These are phyloP conservation scores for Proisotoma minuta DNA, from an alignment of 2,888 invertebrate species.

Conservation along the genomic window DNA sequence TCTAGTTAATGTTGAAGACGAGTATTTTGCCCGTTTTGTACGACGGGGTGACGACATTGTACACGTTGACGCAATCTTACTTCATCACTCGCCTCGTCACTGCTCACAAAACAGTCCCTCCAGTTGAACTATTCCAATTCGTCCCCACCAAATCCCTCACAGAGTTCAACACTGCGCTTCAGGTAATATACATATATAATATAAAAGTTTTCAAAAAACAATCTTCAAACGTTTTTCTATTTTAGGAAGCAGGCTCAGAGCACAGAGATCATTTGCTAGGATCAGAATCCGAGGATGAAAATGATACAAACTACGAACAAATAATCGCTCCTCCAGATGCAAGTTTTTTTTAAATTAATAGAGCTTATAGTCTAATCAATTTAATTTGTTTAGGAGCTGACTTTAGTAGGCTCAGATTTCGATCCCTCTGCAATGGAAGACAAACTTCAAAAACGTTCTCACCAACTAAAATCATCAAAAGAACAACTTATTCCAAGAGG, in stretches of 20 bases:
- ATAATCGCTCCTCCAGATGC: slow-evolving; percentile 47
- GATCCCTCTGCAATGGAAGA: slow-evolving; percentile 64
- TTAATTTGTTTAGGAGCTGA: slow-evolving; percentile 58
- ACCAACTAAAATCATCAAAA: slow-evolving; percentile 19
- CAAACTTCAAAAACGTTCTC: slow-evolving; percentile 54
- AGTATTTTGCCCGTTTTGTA: slow-evolving; percentile 78
- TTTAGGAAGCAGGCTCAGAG: slow-evolving; percentile 85
- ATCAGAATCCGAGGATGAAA: slow-evolving; percentile 74
- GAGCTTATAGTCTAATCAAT: not conserved
- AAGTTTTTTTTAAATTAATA: slow-evolving; percentile 17
- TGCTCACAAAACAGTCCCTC: slow-evolving; percentile 83
- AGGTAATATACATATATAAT: slow-evolving; percentile 60
- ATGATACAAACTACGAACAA: slow-evolving; percentile 59
- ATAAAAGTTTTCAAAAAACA: too few relatives aligned
- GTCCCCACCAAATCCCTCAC: slow-evolving; percentile 79
- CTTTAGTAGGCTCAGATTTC: slow-evolving; percentile 67
- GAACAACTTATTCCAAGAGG: not conserved
- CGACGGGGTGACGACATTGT: slow-evolving; percentile 63
- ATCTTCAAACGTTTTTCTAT: slow-evolving; percentile 45
- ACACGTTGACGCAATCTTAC: slow-evolving; percentile 85
- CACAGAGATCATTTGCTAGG: slow-evolving; percentile 59
- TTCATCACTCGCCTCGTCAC: slow-evolving; percentile 79
- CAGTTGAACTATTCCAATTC: slow-evolving; percentile 80
- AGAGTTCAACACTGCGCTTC: slow-evolving; percentile 80
- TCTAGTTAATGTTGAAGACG: slow-evolving; percentile 70